Base-by-base conservation (phyloP, 2,888 invertebrate species). In the Sepiola atlantica region DNA sequence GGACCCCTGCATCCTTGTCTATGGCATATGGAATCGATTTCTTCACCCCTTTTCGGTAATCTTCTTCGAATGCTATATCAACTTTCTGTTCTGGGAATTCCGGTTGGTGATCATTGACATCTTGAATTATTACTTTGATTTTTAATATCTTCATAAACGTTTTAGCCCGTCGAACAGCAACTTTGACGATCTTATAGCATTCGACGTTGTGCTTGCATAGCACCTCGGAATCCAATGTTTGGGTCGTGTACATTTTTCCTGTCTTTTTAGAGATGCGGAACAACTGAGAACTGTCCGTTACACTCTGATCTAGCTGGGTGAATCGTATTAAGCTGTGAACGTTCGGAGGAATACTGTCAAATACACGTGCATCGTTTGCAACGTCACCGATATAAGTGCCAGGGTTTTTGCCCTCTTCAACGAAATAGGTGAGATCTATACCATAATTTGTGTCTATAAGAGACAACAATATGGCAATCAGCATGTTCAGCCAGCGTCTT, bases 141-240 rank as follows among this genome's bases (percentile, higher is more conserved):
- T 77, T 77, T 77, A 77, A n/a, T 77, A 77, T 77, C 77, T 77
- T 77, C 77, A 77, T 77, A 32, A 77, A 77, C n/a, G 77, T 77
- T 77, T 77, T 77, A 16, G 12, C 77, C 18, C 77, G 77, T 16
- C 77, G n/a, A 4, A 77, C n/a, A 0, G 77, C 77, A 16, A 77
- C 77, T 77, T 77, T 77, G 2, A 77, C 77, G 16, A 77, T 77
- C 77, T 77, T 77, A n/a, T 77, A 77, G n/a, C 77, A 77, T n/a
- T 77, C 77, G 3, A 77, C 32, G 16, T 77, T 77, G 18, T 77
- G 77, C n/a, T 77, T 77, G n/a, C 77, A 77, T 6, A 77, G 77
- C 16, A 77, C 77, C 32, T 77, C 77, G 10, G 77, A 12, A n/a
- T 77, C 77, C n/a, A 77, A 18, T 32, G 77, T 77, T 77, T 77